Conservation (phyloP, 1,140 invertebrate genomes). For the Scaptomyza montana region DNA sequence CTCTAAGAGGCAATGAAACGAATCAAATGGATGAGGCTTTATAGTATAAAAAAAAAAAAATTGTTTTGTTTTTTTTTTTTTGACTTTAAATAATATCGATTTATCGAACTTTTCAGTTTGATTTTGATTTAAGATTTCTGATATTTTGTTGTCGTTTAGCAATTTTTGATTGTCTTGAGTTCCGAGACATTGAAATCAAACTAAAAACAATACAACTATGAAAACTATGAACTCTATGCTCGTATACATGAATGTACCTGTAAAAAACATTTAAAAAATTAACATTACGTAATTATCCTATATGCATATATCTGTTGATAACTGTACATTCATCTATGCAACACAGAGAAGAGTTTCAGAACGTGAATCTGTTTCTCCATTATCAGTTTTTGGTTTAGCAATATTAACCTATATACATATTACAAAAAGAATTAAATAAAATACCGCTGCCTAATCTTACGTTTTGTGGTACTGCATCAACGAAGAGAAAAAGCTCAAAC, state of each 20-base stretch:
- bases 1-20: not conserved
- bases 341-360: slow-evolving; percentile 9
- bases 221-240: slow-evolving; percentile 24
- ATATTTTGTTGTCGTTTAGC: not conserved
- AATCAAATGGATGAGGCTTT: slow-evolving; percentile 45
- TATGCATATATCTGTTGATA: not conserved
- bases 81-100: not conserved
- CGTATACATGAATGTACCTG: slow-evolving; percentile 27
- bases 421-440: not conserved
- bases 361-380: slow-evolving; percentile 9
- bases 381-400: slow-evolving; percentile 13
- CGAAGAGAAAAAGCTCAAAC: slow-evolving; percentile 84
- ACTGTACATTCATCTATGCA: slow-evolving; percentile 36
- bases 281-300: not conserved
- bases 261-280: not conserved
- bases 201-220: not conserved
- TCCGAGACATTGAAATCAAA: slow-evolving; percentile 31
- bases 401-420: slow-evolving; percentile 7
- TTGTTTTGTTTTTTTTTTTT: slow-evolving; percentile 27
- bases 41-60: slow-evolving; percentile 29
- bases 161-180: not conserved
- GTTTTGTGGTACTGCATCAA: slow-evolving; percentile 75
- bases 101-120: slow-evolving; percentile 26
- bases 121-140: slow-evolving; percentile 9
- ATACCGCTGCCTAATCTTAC: slow-evolving; percentile 41